A percentile compares a stretch with the other conserved stretches of the same genome.
phyloP scores from a whole-genome alignment of 2,888 invertebrate genomes.

The Lymantria monacha region DNA sequence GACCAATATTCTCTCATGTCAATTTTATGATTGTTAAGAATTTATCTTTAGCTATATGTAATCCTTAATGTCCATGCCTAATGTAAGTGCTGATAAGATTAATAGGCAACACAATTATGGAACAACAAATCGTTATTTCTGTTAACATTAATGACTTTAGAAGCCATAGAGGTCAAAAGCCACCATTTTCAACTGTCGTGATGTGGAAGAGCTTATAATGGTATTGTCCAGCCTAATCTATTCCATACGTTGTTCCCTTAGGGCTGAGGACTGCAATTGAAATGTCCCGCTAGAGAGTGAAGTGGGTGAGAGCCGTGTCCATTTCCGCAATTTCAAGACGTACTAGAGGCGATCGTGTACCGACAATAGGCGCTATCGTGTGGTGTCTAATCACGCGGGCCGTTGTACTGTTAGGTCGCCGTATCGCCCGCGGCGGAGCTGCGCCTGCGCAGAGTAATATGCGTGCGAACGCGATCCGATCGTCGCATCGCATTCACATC shows the following conservation, averaged over 20 bases:
- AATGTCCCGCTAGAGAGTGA: conserved; percentile 76
- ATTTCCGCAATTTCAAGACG: conserved; percentile 80
- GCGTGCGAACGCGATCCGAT: conserved; percentile 79
- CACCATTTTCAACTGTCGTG: conserved; percentile 8
- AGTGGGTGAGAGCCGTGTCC: conserved; percentile 73
- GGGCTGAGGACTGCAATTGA: conserved; percentile 69
- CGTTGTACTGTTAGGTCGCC: conserved; percentile 73
- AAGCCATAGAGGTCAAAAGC: conserved; percentile 4
- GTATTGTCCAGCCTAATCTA: conserved; percentile 38
- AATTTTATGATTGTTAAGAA: conserved; percentile 57
- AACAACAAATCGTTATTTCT: conserved; percentile 43
- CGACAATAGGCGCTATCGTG: conserved; percentile 80
- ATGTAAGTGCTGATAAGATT: conserved; percentile 41
- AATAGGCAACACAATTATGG: conserved; percentile 44
- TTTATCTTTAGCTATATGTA: conserved; percentile 32
- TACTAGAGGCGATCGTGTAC: conserved; percentile 77
- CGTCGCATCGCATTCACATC: conserved; percentile 50
- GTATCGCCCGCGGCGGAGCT: conserved; percentile 55
- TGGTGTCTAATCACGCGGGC: conserved; percentile 78
- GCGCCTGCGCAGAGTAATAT: conserved; percentile 63
- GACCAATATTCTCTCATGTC: conserved; percentile 67
- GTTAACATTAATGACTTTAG: conserved; percentile 41
- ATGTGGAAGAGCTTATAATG: conserved; percentile 11
- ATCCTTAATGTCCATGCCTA: conserved; percentile 25
- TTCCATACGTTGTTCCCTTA: conserved; percentile 46